Evolutionary conservation across 2,888 invertebrate species (phyloP), one percentile per base, ranked within the genome.

Genomic region (Tachystola acroxantha): DNA sequence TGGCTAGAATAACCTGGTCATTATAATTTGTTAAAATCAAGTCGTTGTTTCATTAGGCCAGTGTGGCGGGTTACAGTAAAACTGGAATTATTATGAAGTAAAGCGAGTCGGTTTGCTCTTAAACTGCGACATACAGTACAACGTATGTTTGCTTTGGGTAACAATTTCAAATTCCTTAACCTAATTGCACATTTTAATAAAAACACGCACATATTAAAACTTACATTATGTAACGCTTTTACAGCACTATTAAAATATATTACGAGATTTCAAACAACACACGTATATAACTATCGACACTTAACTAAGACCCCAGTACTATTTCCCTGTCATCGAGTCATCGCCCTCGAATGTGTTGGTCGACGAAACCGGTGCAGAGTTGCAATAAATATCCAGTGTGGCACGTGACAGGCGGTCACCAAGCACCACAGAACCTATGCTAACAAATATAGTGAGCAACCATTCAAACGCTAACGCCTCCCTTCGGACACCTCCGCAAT

Each of bases 251-350:
- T 63, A 68, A 55, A 74, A 84, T 80, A 81, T 84, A 79, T 82
- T 80, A 85, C 85, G 85, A 86, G 85, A 85, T 84, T 85, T 85
- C 85, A 80, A 81, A 81, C 80, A 80, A 79, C 81, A 81, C 80
- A 68, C 75, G 64, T 79, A 72, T 61, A 71, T 52, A 62, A 65
- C 70, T 74, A 79, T 64, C 55, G 67, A 67, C 59, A 68, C 66
- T 68, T 64, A 77, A 52, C 60, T 76, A 71, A 62, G 66, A 74
- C 71, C 75, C 80, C 79, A 73, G 73, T 71, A 74, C 57, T 63
- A 53, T 64, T n/a, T 79, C 79, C 77, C 77, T 79, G 81, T 78
- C 62, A 57, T 63, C 63, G 53, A 59, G 59, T 58, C 63, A 50
- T 50, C 56, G 44, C 53, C 53, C 19, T 11, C 27, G 27, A 10